Base-by-base conservation (phyloP, 2,797 vertebrate species). In the Danio aesculapii region DNA sequence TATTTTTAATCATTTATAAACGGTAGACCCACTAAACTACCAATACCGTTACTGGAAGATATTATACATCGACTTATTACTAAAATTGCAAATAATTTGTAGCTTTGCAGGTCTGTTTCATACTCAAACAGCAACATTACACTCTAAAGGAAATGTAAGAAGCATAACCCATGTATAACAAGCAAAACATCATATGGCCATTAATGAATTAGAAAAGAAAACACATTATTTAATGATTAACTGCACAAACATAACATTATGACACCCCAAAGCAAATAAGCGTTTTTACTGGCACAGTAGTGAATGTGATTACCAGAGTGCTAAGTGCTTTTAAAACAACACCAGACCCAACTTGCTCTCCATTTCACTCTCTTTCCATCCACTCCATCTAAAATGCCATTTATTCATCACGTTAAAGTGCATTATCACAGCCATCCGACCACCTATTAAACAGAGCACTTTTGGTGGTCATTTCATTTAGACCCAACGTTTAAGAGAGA, bases 381-480 rank as follows among this genome's bases (percentile, higher is more conserved):
- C 46, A 64, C 58, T 53, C 44, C 55, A 69, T 75, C 73, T 41
- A 82, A 83, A 70, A 75, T 57, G 70, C 41, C 68, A 55, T 71
- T 79, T 82, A 66, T 66, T 79, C 66, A 67, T 76, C 62, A 46
- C 57, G 76, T 72, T 76, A 81, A 39, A 75, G 78, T 84, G 66
- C 83, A 87, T 82, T 69, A 85, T 80, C 73, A 77, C n/a, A 30
- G 69, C 75, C 58, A 66, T 73, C 44, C 52, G 75, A 77, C 75
- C 66, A 64, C 61, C 71, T 80, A 79, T 79, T 82, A 81, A 72
- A 61, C 53, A 57, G 63, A 84, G 50, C 79, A 12, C 77, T 86
- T 84, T 83, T 69, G 67, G 69, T 69, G 67, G 69, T 39, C 71
- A 82, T 83, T 84, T 84, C 16, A 68, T 84, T 77, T 87, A 83